Evolutionary conservation across 2,113 vertebrate species (phyloP), one percentile per base, ranked within the genome.

Genomic region (Notechis scutatus): DNA sequence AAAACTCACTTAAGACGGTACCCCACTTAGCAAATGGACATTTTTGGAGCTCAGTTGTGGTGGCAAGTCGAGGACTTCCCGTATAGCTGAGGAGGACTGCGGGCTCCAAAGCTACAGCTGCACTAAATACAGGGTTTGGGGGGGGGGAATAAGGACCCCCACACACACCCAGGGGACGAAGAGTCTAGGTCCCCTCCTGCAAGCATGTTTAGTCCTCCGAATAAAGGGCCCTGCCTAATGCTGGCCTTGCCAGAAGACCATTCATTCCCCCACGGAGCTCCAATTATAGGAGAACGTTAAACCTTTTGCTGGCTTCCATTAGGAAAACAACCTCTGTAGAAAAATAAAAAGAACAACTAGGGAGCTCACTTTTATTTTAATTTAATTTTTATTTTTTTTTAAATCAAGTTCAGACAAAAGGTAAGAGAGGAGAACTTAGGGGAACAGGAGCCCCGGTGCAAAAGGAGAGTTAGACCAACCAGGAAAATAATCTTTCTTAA

Each of bases 401-500:
- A 57, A 57, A 39, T 55, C 24, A n/a, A 47, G 15, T 64, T 90
- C 15, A 45, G 57, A 54, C 74, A 81, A 88, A 26, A 89, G 94
- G 61, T 45, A 45, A 10, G 0, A 55, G 0, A 55, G 8, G 85
- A 54, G 89, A 92, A 74, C 18, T 23, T 3, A 93, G 59, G 0
- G 6, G 64, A 56, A 90, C 90, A 86, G 94, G 47, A 50, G 47
- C 47, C 69, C 20, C n/a, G 0, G 5, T 20, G n/a, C 14, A 39
- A 42, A 21, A 39, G 74, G 21, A 42, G n/a, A 20, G 39, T 81
- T 39, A 81, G 74, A 81, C 34, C 18, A 81, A 39, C 18, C 18
- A 0, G 34, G 74, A 34, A 18, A 81, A 42, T 42, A 81, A 91
- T 88, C 95, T 94, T 90, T 91, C 92, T 91, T 45, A 0, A 8